Evolutionary conservation across 1,140 invertebrate genomes (phyloP).

Genomic region (Leptestheria dahalacensis): DNA sequence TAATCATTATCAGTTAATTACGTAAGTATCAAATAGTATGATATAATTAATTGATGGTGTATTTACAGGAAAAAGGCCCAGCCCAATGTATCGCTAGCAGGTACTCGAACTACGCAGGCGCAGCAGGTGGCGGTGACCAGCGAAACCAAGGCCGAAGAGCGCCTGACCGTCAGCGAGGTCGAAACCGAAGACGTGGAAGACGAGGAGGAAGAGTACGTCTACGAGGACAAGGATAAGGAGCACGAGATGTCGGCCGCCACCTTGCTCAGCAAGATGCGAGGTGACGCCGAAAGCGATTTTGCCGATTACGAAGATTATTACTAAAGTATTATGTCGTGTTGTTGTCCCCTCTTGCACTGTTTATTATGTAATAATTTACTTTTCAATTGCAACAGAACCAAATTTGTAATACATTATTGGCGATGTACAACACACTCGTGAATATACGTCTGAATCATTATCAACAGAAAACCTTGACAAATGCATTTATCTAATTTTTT

Average conservation of each 20-base stretch:
- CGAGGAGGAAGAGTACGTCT: conserved; percentile 23
- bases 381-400: too few species aligned
- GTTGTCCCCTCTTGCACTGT: too few species aligned
- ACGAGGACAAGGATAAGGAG: conserved; percentile 26
- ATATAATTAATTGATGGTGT: background rate
- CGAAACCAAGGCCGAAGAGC: conserved; percentile 1
- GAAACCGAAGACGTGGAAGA: conserved; percentile 9
- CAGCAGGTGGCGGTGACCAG: too few species aligned
- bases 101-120: too few species aligned
- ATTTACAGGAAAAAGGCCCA: background rate
- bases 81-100: background rate
- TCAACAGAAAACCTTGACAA: too few species aligned
- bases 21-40: background rate
- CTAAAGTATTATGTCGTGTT: background rate
- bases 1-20: too few species aligned
- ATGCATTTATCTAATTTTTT: too few species aligned
- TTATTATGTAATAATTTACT: too few species aligned
- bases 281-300: conserved; percentile 27
- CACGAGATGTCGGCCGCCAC: conserved; percentile 32
- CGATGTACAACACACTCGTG: too few species aligned
- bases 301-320: conserved; percentile 23
- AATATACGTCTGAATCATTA: too few species aligned
- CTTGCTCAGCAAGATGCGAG: conserved; percentile 31
- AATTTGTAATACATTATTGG: too few species aligned
- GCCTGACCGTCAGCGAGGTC: background rate